phyloP scores from a whole-genome alignment of 2,113 vertebrate species.

The Daphoenositta chrysoptera region DNA sequence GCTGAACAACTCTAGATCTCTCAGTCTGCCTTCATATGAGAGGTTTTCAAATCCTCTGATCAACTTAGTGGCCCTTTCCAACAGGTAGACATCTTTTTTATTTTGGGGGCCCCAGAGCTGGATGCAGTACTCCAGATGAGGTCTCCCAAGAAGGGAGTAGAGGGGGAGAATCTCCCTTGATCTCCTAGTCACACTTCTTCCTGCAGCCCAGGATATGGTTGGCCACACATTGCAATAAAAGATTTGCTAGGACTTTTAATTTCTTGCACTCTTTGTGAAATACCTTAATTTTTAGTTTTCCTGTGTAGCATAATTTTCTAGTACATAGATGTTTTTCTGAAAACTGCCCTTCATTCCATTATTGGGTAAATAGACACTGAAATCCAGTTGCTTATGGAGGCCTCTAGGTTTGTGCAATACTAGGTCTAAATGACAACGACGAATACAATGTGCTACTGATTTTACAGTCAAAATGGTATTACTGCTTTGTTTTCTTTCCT shows the following conservation, averaged over 20 bases:
- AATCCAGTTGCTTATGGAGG: not conserved
- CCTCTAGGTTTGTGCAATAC: not conserved
- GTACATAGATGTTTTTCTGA: not conserved
- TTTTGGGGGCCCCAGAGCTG: rapidly evolving
- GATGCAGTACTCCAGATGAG: not conserved
- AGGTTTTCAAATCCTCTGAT: not conserved
- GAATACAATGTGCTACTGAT: not conserved
- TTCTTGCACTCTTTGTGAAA: not conserved
- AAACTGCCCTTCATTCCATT: not conserved
- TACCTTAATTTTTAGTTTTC: not conserved
- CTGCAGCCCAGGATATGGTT: not conserved
- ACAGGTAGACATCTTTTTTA: not conserved
- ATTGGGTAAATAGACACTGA: not conserved
- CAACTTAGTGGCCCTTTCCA: not conserved
- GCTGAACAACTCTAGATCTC: not conserved
- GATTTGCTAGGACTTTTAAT: not conserved
- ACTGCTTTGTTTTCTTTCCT: not conserved
- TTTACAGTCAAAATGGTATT: not conserved
- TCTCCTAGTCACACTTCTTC: not conserved
- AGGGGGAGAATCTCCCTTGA: not conserved
- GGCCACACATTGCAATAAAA: not conserved
- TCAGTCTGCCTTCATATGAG: not conserved
- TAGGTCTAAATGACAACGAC: not conserved
- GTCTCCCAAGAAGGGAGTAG: not conserved
- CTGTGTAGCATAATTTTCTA: not conserved